Conservation (phyloP, 2,113 vertebrate species). For the Cinclus cinclus region DNA sequence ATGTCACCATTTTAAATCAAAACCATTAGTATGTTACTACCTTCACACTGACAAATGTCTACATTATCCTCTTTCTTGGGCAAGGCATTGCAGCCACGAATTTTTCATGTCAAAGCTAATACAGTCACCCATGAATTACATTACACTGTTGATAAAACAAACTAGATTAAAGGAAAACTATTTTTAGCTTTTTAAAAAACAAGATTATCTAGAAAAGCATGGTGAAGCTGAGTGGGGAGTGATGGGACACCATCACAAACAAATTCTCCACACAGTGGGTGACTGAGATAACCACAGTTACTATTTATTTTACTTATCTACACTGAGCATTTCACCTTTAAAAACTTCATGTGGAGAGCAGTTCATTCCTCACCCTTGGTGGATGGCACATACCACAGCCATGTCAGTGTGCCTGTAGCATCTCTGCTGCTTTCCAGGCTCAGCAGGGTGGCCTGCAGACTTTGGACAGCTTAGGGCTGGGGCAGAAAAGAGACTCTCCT, state of each 20-base stretch:
- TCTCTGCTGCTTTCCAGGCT: neutral
- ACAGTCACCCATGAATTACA: neutral
- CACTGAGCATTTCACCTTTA: neutral
- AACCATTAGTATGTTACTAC: neutral
- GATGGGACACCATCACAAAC: neutral
- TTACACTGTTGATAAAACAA: neutral
- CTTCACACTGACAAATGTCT: neutral
- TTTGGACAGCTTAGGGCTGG: neutral
- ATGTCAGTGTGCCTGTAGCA: neutral
- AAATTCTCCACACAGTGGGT: neutral
- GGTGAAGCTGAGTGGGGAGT: neutral
- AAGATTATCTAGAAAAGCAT: neutral
- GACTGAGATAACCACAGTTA: neutral
- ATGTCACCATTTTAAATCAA: constrained; percentile 15
- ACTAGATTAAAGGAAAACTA: neutral
- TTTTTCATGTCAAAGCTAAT: constrained; percentile 17
- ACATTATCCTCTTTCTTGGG: neutral
- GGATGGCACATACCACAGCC: neutral
- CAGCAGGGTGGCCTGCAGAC: neutral
- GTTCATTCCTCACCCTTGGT: rapidly evolving
- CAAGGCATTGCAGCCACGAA: neutral
- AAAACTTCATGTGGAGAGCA: neutral
- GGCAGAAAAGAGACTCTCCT: neutral
- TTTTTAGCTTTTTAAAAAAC: neutral
- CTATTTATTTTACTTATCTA: neutral